Evolutionary conservation across 2,113 vertebrate genomes (phyloP).

Genomic region (Solea senegalensis): DNA sequence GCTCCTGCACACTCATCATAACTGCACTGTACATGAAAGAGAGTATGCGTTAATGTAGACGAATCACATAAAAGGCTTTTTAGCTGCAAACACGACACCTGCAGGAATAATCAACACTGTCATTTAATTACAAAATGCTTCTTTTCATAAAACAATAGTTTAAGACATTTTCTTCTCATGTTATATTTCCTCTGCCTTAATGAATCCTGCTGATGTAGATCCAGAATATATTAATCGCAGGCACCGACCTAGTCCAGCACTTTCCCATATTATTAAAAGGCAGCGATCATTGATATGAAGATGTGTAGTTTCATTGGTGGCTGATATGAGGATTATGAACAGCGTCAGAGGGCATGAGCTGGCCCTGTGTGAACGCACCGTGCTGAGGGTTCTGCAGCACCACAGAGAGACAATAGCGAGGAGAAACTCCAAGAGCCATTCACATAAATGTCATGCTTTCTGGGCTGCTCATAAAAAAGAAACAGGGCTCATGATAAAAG

Average conservation of each 20-base stretch:
- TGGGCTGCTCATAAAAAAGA: slow-evolving; percentile 58
- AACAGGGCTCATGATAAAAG: slow-evolving; percentile 56
- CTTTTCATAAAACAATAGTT: slow-evolving; percentile 57
- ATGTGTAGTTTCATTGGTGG: slow-evolving; percentile 73
- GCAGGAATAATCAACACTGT: slow-evolving; percentile 25
- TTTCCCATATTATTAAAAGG: slow-evolving; percentile 73
- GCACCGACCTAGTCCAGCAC: slow-evolving; percentile 65
- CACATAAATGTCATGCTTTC: slow-evolving; percentile 65
- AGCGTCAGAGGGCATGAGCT: slow-evolving; percentile 63
- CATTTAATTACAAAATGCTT: slow-evolving; percentile 22
- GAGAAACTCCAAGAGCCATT: slow-evolving; percentile 50
- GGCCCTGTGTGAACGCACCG: slow-evolving; percentile 55
- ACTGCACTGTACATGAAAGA: slow-evolving; percentile 15
- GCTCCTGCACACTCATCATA: slow-evolving; percentile 41
- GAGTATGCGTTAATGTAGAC: neutral
- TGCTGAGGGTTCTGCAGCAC: slow-evolving; percentile 49
- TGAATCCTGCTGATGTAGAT: slow-evolving; percentile 50
- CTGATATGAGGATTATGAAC: slow-evolving; percentile 77
- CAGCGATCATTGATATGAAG: slow-evolving; percentile 61
- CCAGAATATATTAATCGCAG: slow-evolving; percentile 56
- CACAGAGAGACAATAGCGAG: slow-evolving; percentile 53
- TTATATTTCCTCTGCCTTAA: slow-evolving; percentile 50
- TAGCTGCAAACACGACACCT: slow-evolving; percentile 8
- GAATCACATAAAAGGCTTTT: slow-evolving; percentile 10
- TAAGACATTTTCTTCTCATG: slow-evolving; percentile 33